Evolutionary conservation across 2,888 invertebrate genomes (phyloP), one percentile per base, ranked within the genome.

Genomic region (Andrena fulva): DNA sequence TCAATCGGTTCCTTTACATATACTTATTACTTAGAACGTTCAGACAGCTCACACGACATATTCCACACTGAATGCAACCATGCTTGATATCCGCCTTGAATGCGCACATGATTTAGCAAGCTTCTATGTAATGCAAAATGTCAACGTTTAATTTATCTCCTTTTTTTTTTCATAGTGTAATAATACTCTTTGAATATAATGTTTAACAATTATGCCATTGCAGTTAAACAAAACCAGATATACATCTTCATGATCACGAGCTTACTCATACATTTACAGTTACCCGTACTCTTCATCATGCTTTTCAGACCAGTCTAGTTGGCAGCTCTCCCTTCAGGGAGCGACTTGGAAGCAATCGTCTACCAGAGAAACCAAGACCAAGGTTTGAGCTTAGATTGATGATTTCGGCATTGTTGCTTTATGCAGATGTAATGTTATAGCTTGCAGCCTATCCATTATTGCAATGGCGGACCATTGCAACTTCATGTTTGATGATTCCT

Each of bases 241-340:
- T 84, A 80, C 78, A 76, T 86, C 74, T 77, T 84, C 84, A 84
- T 74, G 70, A 85, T 84, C 82, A 85, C 74, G 81, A 83, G 84
- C 78, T 87, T 78, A 16, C 33, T 82, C 87, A 84, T 85, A 84
- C 82, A 80, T 85, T 85, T 85, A 79, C 80, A 87, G 48, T 86
- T 89, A 88, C 72, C 85, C 88, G 77, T 85, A 87, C 71, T 87
- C 86, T 89, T 86, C 87, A 89, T 87, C 89, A 82, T 91, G 84
- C 85, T 92, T 95, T 95, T 87, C 95, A 96, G 96, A 95, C 95
- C 91, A 95, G 95, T 91, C 94, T 94, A 90, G 95, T 95, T 77
- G 95, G 95, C 83, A 97, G 96, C 95, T 98, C 97, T 90, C 97
- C 98, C 91, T 98, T 98, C 95, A 96, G 98, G 93, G 98, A 98